Evolutionary conservation across 2,113 vertebrate species (phyloP), one percentile per base, ranked within the genome.

Genomic region (Sebastes schlegelii): DNA sequence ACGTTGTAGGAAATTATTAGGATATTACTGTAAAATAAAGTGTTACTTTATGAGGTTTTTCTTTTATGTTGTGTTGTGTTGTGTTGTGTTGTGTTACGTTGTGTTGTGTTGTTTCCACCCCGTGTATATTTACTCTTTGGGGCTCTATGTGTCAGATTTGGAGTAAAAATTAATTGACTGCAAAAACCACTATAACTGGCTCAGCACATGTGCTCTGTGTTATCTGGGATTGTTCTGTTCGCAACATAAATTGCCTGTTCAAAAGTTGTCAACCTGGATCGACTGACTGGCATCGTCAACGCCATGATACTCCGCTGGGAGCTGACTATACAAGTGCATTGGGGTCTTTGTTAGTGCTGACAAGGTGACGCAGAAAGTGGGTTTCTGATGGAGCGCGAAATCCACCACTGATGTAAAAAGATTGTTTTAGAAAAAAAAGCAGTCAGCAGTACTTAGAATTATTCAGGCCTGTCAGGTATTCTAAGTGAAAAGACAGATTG

Each of bases 401-500:
- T 89, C 69, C 74, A 79, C 61, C 26, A 8, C 4, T 3, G 55
- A 60, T 82, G 74, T 77, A 60, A 89, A 91, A 86, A 75, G 46
- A 61, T 52, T 65, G 46, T 80, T 80, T 86, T 40, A 9, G 49
- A 68, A 69, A 87, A 78, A 72, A 77, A 60, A 80, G 14, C 52
- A 82, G 80, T 92, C 88, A 86, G 92, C 87, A 87, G 83, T 51
- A 61, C 60, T 77, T 26, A n/a, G 72, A 89, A 77, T 86, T 77
- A 89, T 86, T 83, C 77, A 82, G 46, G 40, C 54, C 80, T 82
- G 85, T 81, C 70, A 77, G 58, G 55, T 43, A 67, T 75, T 63
- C 55, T 43, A n/a, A 45, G 80, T 78, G 17, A 88, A 86, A 92
- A 90, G 74, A 89, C 67, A 74, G 81, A 89, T 92, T 84, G 84